Evolutionary conservation across 2,113 vertebrate species (phyloP).

Genomic region (Hyperoodon ampullatus): DNA sequence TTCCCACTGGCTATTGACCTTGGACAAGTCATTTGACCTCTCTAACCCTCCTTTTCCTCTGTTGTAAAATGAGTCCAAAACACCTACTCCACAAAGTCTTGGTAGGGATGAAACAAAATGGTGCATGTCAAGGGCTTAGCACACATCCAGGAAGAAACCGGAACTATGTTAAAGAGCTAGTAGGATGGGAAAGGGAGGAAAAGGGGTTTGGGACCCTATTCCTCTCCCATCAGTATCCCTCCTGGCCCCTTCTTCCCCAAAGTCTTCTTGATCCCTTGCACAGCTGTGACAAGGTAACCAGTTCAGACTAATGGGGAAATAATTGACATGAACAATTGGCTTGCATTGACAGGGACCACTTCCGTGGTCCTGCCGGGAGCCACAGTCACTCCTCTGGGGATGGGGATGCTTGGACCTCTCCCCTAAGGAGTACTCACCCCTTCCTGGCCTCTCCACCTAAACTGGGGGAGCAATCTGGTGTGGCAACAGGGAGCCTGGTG

Average conservation of each 20-base stretch:
- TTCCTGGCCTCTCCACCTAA: background rate
- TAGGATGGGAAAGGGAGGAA: background rate
- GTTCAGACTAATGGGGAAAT: constrained; percentile 75
- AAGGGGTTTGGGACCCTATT: background rate
- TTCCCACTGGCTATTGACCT: background rate
- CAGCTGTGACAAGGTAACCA: constrained; percentile 68
- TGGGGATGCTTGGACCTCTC: background rate
- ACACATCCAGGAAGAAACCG: background rate
- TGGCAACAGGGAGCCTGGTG: background rate
- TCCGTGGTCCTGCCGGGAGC: background rate
- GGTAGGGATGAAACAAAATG: constrained; percentile 1
- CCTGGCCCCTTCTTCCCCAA: background rate
- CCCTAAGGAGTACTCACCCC: background rate
- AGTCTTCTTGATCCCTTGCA: background rate
- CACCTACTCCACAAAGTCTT: background rate
- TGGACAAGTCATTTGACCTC: background rate
- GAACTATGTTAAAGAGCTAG: background rate
- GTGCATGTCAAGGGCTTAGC: background rate
- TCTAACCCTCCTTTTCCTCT: background rate
- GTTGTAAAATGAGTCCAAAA: constrained; percentile 1
- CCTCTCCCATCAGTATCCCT: background rate
- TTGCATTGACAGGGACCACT: constrained; percentile 50
- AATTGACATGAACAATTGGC: constrained; percentile 80
- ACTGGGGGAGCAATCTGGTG: background rate
- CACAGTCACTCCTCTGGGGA: background rate